phyloP scores from a whole-genome alignment of 2,797 vertebrate genomes.

The Gastrophryne carolinensis region DNA sequence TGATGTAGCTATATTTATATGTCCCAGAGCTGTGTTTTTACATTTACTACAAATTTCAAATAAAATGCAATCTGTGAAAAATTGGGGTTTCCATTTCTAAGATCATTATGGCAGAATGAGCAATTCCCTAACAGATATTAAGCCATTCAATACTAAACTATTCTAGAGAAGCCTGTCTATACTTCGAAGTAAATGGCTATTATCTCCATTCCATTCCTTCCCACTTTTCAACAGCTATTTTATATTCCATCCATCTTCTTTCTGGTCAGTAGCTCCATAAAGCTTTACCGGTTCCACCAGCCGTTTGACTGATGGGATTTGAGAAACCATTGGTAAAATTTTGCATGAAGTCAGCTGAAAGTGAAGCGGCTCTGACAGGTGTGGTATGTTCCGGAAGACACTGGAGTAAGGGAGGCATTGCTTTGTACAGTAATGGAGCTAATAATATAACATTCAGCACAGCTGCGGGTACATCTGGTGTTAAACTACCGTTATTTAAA shows the following conservation, averaged over 20 bases:
- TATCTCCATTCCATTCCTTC: constrained; percentile 12
- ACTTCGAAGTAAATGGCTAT: constrained; percentile 7
- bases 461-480: constrained; percentile 67
- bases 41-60: no score
- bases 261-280: neutral
- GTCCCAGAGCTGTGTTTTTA: no score
- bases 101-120: neutral
- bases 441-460: constrained; percentile 71
- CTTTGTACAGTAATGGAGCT: constrained; percentile 78
- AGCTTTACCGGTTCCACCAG: constrained; percentile 10
- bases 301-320: constrained; percentile 40
- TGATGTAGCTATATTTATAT: no score
- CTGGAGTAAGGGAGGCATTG: constrained; percentile 54
- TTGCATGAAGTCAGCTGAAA: constrained; percentile 48
- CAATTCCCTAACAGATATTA: neutral
- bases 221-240: constrained; percentile 23
- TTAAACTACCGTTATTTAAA: constrained; percentile 78
- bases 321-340: constrained; percentile 51
- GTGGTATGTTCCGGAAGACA: constrained; percentile 56
- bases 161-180: neutral
- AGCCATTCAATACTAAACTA: neutral
- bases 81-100: neutral
- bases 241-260: no score
- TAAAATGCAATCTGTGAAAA: no score
- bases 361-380: constrained; percentile 58